Percentiles rank a stretch among this genome's conserved stretches.
Evolutionary conservation across 2,113 vertebrate genomes (phyloP).

Genomic region (Dermatemys mawii): DNA sequence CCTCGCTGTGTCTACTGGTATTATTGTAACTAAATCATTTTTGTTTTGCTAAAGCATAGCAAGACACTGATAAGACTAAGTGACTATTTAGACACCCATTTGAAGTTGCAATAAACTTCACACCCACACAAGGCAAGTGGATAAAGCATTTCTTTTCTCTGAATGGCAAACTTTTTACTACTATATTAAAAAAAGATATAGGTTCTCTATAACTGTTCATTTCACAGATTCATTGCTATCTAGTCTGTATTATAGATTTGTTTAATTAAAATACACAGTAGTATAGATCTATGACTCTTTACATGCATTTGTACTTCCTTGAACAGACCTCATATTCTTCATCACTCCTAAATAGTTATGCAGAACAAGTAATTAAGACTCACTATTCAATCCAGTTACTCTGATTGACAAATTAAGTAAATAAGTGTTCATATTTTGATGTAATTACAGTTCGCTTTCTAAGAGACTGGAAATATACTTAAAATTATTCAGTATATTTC

Average conservation of each 20-base stretch:
- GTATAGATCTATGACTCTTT: conserved; percentile 68
- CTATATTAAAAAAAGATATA: conserved; percentile 52
- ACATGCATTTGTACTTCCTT: conserved; percentile 59
- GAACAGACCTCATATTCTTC: conserved; percentile 36
- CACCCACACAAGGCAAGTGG: not conserved
- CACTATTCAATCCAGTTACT: conserved; percentile 31
- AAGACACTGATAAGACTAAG: conserved; percentile 65
- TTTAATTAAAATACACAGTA: conserved; percentile 73
- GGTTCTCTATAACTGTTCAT: conserved; percentile 49
- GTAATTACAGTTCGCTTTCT: conserved; percentile 63
- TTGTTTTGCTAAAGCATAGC: conserved; percentile 53
- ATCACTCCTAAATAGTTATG: conserved; percentile 66
- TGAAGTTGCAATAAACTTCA: conserved; percentile 60
- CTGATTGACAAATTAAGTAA: conserved; percentile 69
- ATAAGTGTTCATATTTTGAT: conserved; percentile 57
- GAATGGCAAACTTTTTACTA: conserved; percentile 54
- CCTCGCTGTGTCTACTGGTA: conserved; percentile 24
- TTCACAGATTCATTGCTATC: conserved; percentile 25
- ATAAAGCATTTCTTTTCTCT: conserved; percentile 10
- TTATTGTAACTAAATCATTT: conserved; percentile 47
- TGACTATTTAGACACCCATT: conserved; percentile 58
- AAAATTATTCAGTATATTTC: conserved; percentile 69
- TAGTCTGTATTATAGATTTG: conserved; percentile 27
- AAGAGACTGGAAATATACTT: conserved; percentile 61
- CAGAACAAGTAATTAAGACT: conserved; percentile 57